Evolutionary conservation across 2,888 invertebrate species (phyloP), one percentile per base, ranked within the genome.

Genomic region (Aethes cnicana): DNA sequence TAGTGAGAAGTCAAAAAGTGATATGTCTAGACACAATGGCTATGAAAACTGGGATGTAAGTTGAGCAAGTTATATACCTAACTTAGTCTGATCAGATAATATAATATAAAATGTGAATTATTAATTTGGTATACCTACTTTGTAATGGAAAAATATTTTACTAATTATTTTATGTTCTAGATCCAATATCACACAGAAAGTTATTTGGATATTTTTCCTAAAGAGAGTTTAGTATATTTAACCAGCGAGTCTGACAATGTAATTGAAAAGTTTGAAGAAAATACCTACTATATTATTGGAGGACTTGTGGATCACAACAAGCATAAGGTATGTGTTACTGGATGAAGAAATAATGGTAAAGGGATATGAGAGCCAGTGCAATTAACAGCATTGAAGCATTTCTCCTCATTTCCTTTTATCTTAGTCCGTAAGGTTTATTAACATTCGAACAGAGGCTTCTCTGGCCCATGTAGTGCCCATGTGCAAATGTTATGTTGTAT

Each of bases 261-360:
- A 4, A 91, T 99, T 58, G 91, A 92, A 49, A 78, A 81, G 44
- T 90, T 98, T 66, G 94, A 96, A 63, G 92, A 94, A 14, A 91
- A 94, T 56, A 94, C 94, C 72, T 92, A 94, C 35, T 99, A 99
- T 72, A 93, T 99, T 41, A 98, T 99, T 76, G 99, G 99, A 28
- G 99, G 98, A 17, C 87, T 99, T 33, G 98, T 99, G 0, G 99
- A 99, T 86, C 99, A 99, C 76, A 99, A 99, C 85, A 92, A 95
- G 63, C 95, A 98, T 63, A 99, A 98, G 91, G 96, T 93, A 75
- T n/a, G n/a, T n/a, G n/a, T n/a, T n/a, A n/a, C n/a, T n/a, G n/a
- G n/a, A n/a, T n/a, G n/a, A n/a, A n/a, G n/a, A n/a, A n/a, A n/a
- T n/a, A n/a, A n/a, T n/a, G n/a, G n/a, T n/a, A n/a, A n/a, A n/a